phyloP scores from a whole-genome alignment of 2,888 invertebrate species.

The Orthosia incerta region DNA sequence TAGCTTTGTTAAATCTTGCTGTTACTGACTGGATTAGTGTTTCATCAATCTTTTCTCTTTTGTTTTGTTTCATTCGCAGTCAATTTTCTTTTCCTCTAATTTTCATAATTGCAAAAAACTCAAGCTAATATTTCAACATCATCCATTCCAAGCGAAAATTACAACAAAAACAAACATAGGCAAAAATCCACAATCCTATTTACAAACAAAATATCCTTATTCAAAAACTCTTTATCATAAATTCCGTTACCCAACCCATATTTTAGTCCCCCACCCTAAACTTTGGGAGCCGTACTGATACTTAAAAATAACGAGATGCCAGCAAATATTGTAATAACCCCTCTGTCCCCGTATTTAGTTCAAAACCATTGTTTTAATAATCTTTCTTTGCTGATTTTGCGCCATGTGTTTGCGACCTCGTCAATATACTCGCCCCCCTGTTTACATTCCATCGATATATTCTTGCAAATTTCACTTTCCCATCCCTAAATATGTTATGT shows the following conservation, averaged over 20 bases:
- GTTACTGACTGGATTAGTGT: neutral
- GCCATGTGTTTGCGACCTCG: slow-evolving; percentile 67
- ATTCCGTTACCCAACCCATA: slow-evolving; percentile 61
- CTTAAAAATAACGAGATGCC: slow-evolving; percentile 91
- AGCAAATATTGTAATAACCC: slow-evolving; percentile 90
- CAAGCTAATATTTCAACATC: slow-evolving; percentile 27
- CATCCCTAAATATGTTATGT: slow-evolving; percentile 82
- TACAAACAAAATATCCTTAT: slow-evolving; percentile 65
- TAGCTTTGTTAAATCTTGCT: neutral
- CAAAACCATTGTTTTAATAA: slow-evolving; percentile 83
- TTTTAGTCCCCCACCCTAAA: slow-evolving; percentile 71
- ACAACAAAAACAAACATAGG: slow-evolving; percentile 50
- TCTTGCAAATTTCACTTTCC: slow-evolving; percentile 78
- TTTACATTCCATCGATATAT: slow-evolving; percentile 84
- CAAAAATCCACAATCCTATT: slow-evolving; percentile 60
- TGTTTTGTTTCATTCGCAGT: neutral
- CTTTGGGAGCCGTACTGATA: slow-evolving; percentile 85
- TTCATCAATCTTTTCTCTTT: neutral
- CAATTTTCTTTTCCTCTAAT: neutral
- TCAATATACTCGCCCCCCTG: slow-evolving; percentile 75
- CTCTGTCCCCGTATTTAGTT: slow-evolving; percentile 76
- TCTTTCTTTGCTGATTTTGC: slow-evolving; percentile 82
- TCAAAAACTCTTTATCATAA: slow-evolving; percentile 69
- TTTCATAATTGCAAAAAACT: slow-evolving; percentile 9
- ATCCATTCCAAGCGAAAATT: slow-evolving; percentile 37